Base-by-base conservation (phyloP, 2,888 invertebrate genomes). In the Parnassius glacialis region DNA sequence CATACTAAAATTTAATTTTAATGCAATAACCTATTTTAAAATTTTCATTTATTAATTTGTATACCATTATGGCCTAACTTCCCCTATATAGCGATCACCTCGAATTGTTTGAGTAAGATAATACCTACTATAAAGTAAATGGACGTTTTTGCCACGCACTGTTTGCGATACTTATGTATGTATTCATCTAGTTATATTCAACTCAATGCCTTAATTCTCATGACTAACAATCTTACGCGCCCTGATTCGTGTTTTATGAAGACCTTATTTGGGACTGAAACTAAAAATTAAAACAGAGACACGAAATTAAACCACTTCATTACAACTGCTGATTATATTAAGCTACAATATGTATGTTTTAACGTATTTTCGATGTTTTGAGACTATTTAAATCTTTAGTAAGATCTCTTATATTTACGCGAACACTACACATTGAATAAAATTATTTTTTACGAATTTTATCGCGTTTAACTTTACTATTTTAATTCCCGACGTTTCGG, bases 201-300 rank as follows among this genome's bases (percentile, higher is more conserved):
- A 66, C 62, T 66, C 58, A 58, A 65, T 65, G 64, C 63, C 50
- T 51, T 56, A 42, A 61, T 52, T 51, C 50, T 43, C 59, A 60
- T 45, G 52, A 52, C 13, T 12, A 52, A 54, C 59, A 59, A 42
- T 60, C 43, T 44, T 55, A 11, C 0, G 13, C 59, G n/a, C 11
- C 44, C 42, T 59, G 54, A 10, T 59, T 59, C 25, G 47, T 53
- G 25, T 52, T n/a, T 12, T 54, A 44, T 54, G 10, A 16, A 13
- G 3, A 2, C 2, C 16, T 57, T 16, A 34, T 34, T 34, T 34
- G 34, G 34, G 34, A 7, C 7, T 34, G 34, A 34, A 34, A 34
- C 34, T 34, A 34, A 34, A 34, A 34, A 34, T 7, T 34, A 34
- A 34, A 34, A 7, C 34, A 34, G 34, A 34, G 5, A 34, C 34